These are phyloP conservation scores for Cryptophagus acutangulus DNA, from an alignment of 2,888 invertebrate genomes.

Conservation along the genomic window DNA sequence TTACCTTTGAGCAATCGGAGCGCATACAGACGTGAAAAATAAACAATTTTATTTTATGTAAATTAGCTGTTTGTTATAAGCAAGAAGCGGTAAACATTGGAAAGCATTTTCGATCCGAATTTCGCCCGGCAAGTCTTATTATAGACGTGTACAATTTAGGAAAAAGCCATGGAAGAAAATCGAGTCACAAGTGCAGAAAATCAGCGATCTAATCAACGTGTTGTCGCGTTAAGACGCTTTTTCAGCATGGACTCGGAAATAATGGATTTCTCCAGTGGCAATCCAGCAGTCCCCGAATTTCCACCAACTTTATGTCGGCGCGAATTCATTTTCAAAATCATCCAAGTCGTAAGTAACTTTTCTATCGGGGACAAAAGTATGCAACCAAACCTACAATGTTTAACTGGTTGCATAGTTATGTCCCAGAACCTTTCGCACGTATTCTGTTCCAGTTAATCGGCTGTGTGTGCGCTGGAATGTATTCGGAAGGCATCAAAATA, in stretches of 20 bases:
- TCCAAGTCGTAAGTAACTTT: constrained; percentile 32
- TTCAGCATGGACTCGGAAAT: constrained; percentile 32
- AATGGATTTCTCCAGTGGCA: constrained; percentile 15
- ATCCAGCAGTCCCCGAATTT: constrained; percentile 20
- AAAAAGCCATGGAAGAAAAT: not conserved
- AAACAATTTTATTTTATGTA: too few species aligned
- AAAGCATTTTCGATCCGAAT: too few species aligned
- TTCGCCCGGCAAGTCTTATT: too few species aligned
- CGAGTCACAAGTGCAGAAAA: not conserved
- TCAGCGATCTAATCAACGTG: too few species aligned
- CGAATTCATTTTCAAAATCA: constrained; percentile 32
- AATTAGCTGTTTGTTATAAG: too few species aligned
- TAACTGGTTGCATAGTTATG: not conserved
- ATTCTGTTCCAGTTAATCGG: constrained; percentile 29
- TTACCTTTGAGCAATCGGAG: too few species aligned
- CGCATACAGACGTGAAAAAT: too few species aligned
- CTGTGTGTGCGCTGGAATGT: constrained; percentile 32
- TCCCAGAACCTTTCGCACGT: too few species aligned
- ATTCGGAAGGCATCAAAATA: constrained; percentile 31
- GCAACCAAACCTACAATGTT: not conserved
- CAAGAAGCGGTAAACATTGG: too few species aligned
- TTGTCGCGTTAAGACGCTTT: constrained; percentile 21
- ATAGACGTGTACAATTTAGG: not conserved
- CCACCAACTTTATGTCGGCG: constrained; percentile 24
- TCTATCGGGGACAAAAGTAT: too few species aligned